A percentile compares a stretch with the other conserved stretches of the same genome.
Evolutionary conservation across 2,113 vertebrate genomes (phyloP).

Genomic region (Hyaena hyaena): DNA sequence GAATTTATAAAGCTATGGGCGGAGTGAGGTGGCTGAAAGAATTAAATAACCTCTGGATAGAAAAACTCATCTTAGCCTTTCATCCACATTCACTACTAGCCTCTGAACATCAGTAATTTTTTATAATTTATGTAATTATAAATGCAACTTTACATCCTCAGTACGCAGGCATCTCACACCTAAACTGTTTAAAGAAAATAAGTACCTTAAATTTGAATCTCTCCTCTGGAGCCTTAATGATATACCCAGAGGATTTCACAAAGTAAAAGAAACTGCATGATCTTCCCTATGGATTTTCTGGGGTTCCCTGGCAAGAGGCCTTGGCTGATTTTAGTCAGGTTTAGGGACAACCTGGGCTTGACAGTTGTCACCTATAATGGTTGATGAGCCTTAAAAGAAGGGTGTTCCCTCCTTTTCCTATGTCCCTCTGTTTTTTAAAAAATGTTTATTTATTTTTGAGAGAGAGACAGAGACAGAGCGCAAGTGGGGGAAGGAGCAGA

Average conservation of each 20-base stretch:
- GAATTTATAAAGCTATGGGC: background rate
- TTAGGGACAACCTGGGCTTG: background rate
- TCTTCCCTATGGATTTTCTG: background rate
- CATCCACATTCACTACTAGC: background rate
- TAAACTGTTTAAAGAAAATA: conserved; percentile 46
- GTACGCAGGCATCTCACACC: background rate
- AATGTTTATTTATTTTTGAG: too few species aligned
- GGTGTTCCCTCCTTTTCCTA: too few species aligned
- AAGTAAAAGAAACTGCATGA: background rate
- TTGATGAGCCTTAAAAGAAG: background rate
- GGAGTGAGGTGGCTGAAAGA: background rate
- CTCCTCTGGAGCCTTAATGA: background rate
- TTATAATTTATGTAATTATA: background rate
- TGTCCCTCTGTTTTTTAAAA: background rate
- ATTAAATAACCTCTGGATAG: conserved; percentile 38
- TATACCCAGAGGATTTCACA: background rate
- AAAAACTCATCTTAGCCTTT: background rate
- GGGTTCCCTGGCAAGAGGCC: background rate
- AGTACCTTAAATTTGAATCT: background rate
- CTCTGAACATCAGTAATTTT: conserved; percentile 11
- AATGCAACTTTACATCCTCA: background rate
- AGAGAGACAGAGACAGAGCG: too few species aligned
- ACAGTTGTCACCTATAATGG: background rate
- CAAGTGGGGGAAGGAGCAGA: too few species aligned
- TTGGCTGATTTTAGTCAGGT: background rate